phyloP scores from a whole-genome alignment of 2,797 vertebrate species.

The Propithecus deckenii region DNA sequence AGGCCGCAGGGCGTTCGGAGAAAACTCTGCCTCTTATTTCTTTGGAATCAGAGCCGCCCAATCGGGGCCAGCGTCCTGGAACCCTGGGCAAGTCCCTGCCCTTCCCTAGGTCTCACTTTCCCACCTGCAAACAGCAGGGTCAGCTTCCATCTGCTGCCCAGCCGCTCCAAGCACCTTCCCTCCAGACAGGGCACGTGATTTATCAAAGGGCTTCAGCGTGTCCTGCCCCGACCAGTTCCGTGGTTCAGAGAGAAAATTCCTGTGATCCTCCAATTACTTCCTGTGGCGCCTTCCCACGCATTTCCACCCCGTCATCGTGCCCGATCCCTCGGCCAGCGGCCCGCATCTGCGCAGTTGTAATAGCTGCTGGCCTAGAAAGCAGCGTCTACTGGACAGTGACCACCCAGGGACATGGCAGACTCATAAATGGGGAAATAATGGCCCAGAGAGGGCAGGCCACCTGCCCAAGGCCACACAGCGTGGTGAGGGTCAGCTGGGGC shows the following conservation, averaged over 20 bases:
- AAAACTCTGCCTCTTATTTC: accelerated
- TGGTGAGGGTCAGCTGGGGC: accelerated
- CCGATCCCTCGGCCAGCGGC: accelerated
- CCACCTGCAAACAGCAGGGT: neutral
- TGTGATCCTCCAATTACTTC: accelerated
- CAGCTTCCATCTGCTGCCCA: neutral
- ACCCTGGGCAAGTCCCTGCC: accelerated
- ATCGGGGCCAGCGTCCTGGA: accelerated
- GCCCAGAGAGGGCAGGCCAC: neutral
- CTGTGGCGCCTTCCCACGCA: accelerated
- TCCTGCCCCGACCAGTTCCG: neutral
- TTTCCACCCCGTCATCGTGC: accelerated
- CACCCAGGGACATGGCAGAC: accelerated
- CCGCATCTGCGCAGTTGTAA: neutral
- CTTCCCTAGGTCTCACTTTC: neutral
- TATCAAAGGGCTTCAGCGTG: too few relatives aligned
- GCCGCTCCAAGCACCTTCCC: accelerated
- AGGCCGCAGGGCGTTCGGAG: accelerated
- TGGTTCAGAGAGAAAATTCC: neutral
- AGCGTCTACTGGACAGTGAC: accelerated
- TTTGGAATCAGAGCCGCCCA: neutral
- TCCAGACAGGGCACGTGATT: accelerated
- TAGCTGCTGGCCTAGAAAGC: neutral
- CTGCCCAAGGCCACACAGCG: neutral
- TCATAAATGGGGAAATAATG: accelerated